phyloP scores from a whole-genome alignment of 2,113 vertebrate genomes.

The Pluvianellus socialis region DNA sequence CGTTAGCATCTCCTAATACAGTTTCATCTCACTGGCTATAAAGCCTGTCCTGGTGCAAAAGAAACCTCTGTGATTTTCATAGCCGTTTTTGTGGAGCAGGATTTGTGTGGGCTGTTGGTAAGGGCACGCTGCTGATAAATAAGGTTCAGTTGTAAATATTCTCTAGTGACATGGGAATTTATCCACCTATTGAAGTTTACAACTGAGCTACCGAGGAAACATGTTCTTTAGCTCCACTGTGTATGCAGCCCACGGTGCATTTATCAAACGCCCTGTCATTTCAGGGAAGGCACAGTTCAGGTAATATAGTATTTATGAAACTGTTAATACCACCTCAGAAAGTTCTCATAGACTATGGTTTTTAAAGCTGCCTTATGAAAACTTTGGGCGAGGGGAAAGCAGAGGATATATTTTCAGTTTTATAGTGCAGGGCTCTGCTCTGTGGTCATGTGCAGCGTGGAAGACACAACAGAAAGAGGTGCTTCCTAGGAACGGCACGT shows the following conservation, averaged over 20 bases:
- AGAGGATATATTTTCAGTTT: not conserved
- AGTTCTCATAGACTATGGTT: not conserved
- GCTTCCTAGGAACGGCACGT: not conserved
- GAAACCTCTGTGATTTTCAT: not conserved
- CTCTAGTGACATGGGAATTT: constrained; percentile 51
- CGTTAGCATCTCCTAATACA: not conserved
- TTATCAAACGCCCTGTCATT: constrained; percentile 34
- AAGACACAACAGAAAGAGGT: not conserved
- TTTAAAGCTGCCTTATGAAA: constrained; percentile 6
- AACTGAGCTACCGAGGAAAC: constrained; percentile 39
- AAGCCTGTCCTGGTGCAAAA: not conserved
- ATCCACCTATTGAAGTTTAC: constrained; percentile 59
- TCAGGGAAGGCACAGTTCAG: constrained; percentile 2
- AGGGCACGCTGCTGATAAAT: constrained; percentile 28
- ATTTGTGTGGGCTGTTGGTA: constrained; percentile 49
- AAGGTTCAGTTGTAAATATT: constrained; percentile 62
- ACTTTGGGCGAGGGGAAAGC: not conserved
- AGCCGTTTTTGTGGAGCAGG: not conserved
- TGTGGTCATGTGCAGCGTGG: not conserved
- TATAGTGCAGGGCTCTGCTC: not conserved
- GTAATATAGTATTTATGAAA: constrained; percentile 45
- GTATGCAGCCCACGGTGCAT: not conserved
- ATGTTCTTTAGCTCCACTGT: constrained; percentile 24
- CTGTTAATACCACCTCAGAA: constrained; percentile 9
- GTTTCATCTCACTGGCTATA: constrained; percentile 11